Percentiles rank a stretch among this genome's conserved stretches.
Evolutionary conservation across 2,113 vertebrate species (phyloP).

Genomic region (Alouatta palliata): DNA sequence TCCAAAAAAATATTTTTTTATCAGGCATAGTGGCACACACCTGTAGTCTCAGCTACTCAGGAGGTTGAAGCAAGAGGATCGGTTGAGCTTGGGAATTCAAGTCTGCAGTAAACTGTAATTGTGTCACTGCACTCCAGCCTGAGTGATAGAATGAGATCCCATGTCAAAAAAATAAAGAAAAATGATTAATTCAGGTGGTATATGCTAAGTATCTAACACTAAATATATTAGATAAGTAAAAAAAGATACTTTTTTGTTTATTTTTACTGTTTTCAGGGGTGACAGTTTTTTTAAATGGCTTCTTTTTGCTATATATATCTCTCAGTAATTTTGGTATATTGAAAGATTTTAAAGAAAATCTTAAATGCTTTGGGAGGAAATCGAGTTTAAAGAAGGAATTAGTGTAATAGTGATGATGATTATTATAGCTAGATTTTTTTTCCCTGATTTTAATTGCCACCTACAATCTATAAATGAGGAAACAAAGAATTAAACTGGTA

Average conservation of each 20-base stretch:
- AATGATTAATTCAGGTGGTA: background rate
- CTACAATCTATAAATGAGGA: background rate
- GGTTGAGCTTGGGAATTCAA: background rate
- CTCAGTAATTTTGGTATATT: constrained; percentile 25
- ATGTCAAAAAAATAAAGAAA: background rate
- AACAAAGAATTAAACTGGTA: background rate
- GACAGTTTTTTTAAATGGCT: background rate
- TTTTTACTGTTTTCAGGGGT: background rate
- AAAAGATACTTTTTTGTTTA: constrained; percentile 5
- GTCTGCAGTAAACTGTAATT: no score
- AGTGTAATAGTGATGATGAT: background rate
- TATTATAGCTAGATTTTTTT: background rate
- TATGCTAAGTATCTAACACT: background rate
- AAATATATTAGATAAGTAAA: constrained; percentile 18
- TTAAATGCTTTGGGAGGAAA: background rate
- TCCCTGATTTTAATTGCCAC: background rate
- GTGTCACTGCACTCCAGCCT: background rate
- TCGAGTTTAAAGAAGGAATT: constrained; percentile 21
- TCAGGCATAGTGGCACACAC: no score
- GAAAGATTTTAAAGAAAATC: constrained; percentile 31
- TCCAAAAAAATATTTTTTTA: no score
- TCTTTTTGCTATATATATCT: background rate
- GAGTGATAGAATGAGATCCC: background rate
- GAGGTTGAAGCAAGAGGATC: background rate
- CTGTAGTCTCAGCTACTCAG: no score